phyloP scores from a whole-genome alignment of 2,888 invertebrate species.

The Thecophora atra region DNA sequence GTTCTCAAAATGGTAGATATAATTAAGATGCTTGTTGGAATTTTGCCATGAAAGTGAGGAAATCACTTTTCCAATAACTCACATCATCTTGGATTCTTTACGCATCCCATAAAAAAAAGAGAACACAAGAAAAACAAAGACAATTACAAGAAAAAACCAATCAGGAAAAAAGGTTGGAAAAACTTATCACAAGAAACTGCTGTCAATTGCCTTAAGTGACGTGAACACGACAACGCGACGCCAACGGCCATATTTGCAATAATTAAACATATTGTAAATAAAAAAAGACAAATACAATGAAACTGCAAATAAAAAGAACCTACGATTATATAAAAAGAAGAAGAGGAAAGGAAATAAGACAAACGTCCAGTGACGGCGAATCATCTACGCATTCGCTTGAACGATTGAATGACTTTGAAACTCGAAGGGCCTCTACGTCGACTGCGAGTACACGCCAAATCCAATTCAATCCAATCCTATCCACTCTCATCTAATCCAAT shows the following conservation, averaged over 20 bases:
- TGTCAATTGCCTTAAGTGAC: slow-evolving; percentile 50
- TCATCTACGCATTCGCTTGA: slow-evolving; percentile 15
- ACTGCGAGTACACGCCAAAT: background rate
- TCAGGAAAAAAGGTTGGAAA: background rate
- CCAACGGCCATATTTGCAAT: slow-evolving; percentile 45
- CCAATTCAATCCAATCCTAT: slow-evolving; percentile 2
- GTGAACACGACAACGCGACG: slow-evolving; percentile 50
- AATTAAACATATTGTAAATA: slow-evolving; percentile 14
- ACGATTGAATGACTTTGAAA: background rate
- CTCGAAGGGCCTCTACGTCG: no score
- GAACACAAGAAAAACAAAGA: no score
- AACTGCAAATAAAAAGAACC: background rate
- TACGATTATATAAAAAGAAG: no score
- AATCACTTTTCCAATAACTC: background rate
- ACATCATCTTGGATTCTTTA: background rate
- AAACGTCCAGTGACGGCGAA: slow-evolving; percentile 4
- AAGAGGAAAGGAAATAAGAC: slow-evolving; percentile 6
- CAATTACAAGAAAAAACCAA: background rate
- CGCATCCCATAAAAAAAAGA: no score
- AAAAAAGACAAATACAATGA: background rate
- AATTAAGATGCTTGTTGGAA: background rate
- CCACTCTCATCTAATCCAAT: background rate
- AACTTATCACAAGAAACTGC: slow-evolving; percentile 13
- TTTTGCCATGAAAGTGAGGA: background rate
- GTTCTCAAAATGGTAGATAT: background rate